phyloP scores from a whole-genome alignment of 2,113 vertebrate genomes.

The Malurus elegans region DNA sequence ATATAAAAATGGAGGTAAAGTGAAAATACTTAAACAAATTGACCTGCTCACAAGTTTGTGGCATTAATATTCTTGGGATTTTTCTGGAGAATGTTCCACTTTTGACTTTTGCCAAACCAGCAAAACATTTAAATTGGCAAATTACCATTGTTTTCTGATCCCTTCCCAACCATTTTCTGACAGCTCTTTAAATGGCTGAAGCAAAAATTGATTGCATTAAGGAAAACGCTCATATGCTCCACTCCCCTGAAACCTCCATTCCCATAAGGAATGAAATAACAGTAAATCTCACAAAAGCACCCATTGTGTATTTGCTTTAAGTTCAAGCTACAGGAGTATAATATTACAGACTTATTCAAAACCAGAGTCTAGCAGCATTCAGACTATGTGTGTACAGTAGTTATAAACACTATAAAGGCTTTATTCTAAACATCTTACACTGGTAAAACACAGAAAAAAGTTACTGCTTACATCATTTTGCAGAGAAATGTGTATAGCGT shows the following conservation, averaged over 20 bases:
- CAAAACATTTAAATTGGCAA: conserved; percentile 43
- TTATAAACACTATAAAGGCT: conserved; percentile 39
- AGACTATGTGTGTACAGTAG: conserved; percentile 39
- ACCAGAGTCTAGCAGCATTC: conserved; percentile 2
- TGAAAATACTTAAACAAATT: background rate
- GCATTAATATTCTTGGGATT: background rate
- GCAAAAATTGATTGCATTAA: conserved; percentile 13
- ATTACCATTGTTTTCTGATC: conserved; percentile 42
- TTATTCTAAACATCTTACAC: conserved; percentile 47
- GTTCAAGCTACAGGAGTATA: conserved; percentile 30
- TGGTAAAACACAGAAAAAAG: conserved; percentile 24
- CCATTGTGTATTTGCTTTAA: conserved; percentile 34
- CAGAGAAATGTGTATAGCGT: background rate
- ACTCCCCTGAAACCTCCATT: background rate
- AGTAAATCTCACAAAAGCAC: conserved; percentile 52
- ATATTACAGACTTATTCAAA: conserved; percentile 51
- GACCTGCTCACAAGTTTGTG: background rate
- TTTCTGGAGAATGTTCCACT: background rate
- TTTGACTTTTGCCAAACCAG: conserved; percentile 27
- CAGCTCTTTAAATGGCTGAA: conserved; percentile 48
- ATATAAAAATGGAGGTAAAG: background rate
- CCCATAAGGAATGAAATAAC: conserved; percentile 27
- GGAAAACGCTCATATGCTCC: background rate
- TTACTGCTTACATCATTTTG: conserved; percentile 39
- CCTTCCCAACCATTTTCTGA: conserved; percentile 9